Percentiles rank a stretch among this genome's conserved stretches.
Evolutionary conservation across 2,888 invertebrate genomes (phyloP).

Genomic region (Ypsolopha scabrella): DNA sequence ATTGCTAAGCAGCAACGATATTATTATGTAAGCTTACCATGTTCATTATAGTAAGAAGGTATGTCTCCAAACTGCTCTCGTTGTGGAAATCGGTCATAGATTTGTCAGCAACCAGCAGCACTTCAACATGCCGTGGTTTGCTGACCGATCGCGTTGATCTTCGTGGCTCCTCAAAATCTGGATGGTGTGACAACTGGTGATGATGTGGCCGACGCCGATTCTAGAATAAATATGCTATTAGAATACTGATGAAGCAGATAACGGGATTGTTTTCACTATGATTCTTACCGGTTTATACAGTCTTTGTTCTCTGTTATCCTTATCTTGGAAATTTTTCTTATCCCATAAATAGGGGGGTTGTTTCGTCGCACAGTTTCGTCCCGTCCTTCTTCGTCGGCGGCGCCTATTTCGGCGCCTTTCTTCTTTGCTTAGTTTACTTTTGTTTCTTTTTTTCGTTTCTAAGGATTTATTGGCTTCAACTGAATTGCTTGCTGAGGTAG

Average conservation of each 20-base stretch:
- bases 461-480: slow-evolving; percentile 25
- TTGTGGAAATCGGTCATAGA: slow-evolving; percentile 91
- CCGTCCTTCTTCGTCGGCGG: slow-evolving; percentile 43
- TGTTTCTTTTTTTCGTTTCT: slow-evolving; percentile 17
- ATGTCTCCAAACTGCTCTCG: slow-evolving; percentile 85
- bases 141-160: slow-evolving; percentile 76
- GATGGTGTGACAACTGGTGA: slow-evolving; percentile 20
- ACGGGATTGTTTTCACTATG: too few species aligned
- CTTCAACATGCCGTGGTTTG: slow-evolving; percentile 84
- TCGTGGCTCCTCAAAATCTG: slow-evolving; percentile 20
- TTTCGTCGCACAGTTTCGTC: slow-evolving; percentile 57
- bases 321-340: slow-evolving; percentile 24
- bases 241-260: too few species aligned
- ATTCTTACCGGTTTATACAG: too few species aligned
- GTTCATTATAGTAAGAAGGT: slow-evolving; percentile 92
- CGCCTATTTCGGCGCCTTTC: slow-evolving; percentile 36
- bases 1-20: background rate
- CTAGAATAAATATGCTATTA: background rate
- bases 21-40: slow-evolving; percentile 72
- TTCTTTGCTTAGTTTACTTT: slow-evolving; percentile 26
- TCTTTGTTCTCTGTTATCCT: background rate
- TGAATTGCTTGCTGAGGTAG: slow-evolving; percentile 35
- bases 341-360: slow-evolving; percentile 57
- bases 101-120: slow-evolving; percentile 87
- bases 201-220: slow-evolving; percentile 31